Conservation (phyloP, 1,140 invertebrate species). For the Drosophila simulans region DNA sequence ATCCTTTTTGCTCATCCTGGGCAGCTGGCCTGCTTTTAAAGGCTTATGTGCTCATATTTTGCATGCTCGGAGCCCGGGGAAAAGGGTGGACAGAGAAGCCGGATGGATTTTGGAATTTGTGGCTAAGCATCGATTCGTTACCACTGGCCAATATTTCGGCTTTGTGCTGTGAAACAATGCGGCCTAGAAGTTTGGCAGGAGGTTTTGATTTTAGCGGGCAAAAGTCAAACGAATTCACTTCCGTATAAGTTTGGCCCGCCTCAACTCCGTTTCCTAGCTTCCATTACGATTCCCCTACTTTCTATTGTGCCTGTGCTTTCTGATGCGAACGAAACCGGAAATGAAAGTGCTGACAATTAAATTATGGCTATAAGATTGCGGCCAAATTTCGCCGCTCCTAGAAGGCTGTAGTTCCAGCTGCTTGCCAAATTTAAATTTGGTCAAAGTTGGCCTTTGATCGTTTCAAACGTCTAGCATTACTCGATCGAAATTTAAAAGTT, state of each 20-base stretch:
- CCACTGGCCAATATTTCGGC: constrained; percentile 56
- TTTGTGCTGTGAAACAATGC: constrained; percentile 57
- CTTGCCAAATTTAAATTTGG: constrained; percentile 1
- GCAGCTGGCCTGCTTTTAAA: constrained; percentile 50
- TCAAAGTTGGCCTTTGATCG: constrained; percentile 17
- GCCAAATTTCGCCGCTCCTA: constrained; percentile 27
- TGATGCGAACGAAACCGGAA: constrained; percentile 54
- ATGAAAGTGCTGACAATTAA: constrained; percentile 67
- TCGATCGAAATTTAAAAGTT: constrained; percentile 10
- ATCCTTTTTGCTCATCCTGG: constrained; percentile 39
- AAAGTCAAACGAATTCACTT: constrained; percentile 47
- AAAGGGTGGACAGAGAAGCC: not conserved
- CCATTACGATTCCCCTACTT: not conserved
- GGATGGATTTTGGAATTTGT: constrained; percentile 40
- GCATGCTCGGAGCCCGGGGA: constrained; percentile 8
- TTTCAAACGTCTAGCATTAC: constrained; percentile 13
- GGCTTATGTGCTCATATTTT: constrained; percentile 60
- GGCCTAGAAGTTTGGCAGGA: constrained; percentile 38
- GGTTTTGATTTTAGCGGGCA: constrained; percentile 42
- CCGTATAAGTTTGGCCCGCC: constrained; percentile 7
- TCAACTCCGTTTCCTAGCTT: not conserved
- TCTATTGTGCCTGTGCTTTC: constrained; percentile 20
- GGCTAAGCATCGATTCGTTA: constrained; percentile 47
- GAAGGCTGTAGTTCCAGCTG: constrained; percentile 8
- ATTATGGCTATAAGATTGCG: constrained; percentile 62